A percentile compares a stretch with the other conserved stretches of the same genome.
phyloP scores from a whole-genome alignment of 2,113 vertebrate genomes.

The Erythrolamprus reginae region DNA sequence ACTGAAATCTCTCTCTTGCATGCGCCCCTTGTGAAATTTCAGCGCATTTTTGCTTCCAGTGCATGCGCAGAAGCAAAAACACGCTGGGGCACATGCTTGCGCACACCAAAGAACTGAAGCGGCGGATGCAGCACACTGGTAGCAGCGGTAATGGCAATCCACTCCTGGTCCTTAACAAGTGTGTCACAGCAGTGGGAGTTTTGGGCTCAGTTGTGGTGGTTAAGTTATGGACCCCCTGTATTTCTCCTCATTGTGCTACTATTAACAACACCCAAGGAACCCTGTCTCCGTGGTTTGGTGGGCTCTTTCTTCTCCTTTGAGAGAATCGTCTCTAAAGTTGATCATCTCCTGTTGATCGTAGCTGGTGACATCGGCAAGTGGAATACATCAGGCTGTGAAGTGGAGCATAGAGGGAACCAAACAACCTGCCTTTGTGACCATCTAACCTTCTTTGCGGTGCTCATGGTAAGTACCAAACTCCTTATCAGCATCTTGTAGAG shows the following conservation, averaged over 20 bases:
- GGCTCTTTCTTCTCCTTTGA: not conserved
- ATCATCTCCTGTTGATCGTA: not conserved
- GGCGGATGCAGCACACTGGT: too few species aligned
- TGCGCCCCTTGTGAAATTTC: too few species aligned
- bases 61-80: too few species aligned
- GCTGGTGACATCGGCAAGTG: slow-evolving; percentile 49
- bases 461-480: slow-evolving; percentile 67
- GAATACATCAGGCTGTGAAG: slow-evolving; percentile 64
- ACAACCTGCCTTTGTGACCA: slow-evolving; percentile 71
- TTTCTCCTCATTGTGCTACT: not conserved
- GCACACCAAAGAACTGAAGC: too few species aligned
- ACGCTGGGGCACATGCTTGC: too few species aligned
- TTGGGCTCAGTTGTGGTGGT: too few species aligned
- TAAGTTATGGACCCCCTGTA: too few species aligned
- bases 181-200: too few species aligned
- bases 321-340: not conserved
- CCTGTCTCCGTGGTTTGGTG: not conserved
- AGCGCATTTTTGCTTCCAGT: too few species aligned
- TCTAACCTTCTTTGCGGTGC: slow-evolving; percentile 75
- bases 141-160: too few species aligned
- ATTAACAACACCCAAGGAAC: not conserved
- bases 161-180: too few species aligned
- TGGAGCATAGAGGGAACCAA: not conserved
- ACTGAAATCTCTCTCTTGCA: too few species aligned
- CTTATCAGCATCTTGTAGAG: not conserved